phyloP scores from a whole-genome alignment of 1,140 invertebrate species.

The Oscheius sp. region DNA sequence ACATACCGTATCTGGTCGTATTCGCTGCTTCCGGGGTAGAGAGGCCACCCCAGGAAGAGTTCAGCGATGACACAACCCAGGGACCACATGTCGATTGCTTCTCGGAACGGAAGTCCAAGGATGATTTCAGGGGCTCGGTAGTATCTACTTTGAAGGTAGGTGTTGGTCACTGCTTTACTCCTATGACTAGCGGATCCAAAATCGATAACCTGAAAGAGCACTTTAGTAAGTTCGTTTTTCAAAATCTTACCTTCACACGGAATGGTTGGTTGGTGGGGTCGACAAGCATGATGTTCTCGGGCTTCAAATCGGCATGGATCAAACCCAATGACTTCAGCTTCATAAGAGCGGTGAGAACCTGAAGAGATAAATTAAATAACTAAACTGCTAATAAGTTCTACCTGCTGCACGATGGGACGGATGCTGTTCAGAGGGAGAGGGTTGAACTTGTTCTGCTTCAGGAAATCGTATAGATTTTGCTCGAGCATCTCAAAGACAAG shows the following conservation, averaged over 20 bases:
- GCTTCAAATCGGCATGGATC: constrained; percentile 98
- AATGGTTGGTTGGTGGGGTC: constrained; percentile 92
- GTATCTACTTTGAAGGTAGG: constrained; percentile 96
- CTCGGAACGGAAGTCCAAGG: constrained; percentile 92
- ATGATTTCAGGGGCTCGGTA: constrained; percentile 99
- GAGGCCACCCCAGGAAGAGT: constrained; percentile 96
- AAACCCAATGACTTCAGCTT: constrained; percentile 98
- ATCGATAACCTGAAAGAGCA: constrained; percentile 76
- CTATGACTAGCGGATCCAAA: constrained; percentile 98
- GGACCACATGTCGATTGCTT: constrained; percentile 99
- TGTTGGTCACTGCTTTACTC: constrained; percentile 98
- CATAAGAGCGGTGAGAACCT: constrained; percentile 88
- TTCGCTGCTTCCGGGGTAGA: constrained; percentile 98
- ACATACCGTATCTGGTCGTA: constrained; percentile 90
- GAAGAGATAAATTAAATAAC: background rate
- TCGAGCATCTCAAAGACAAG: constrained; percentile 99
- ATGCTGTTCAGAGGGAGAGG: constrained; percentile 91
- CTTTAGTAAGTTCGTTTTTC: background rate
- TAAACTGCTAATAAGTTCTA: background rate
- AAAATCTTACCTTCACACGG: constrained; percentile 30
- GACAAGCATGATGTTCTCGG: constrained; percentile 99
- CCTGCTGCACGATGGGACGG: constrained; percentile 93
- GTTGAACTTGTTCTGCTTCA: constrained; percentile 96
- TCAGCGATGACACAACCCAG: constrained; percentile 98
- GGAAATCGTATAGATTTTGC: constrained; percentile 98